Evolutionary conservation across 2,888 invertebrate genomes (phyloP), one percentile per base, ranked within the genome.

Genomic region (Omphaloscelis lunosa): DNA sequence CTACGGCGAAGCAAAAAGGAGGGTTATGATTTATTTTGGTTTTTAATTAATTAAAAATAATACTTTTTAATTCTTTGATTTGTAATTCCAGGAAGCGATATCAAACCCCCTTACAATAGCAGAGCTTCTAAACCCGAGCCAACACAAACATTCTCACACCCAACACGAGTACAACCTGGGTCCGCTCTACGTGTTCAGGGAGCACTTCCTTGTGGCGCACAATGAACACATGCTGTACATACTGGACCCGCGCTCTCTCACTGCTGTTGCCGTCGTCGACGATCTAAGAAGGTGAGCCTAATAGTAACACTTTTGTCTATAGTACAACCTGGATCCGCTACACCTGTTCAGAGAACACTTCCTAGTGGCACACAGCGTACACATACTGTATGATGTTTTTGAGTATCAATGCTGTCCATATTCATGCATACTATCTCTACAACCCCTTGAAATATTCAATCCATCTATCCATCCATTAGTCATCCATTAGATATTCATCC

Each of bases 121-220:
- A 53, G 98, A 98, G 82, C 96, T 98, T 5, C 95, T 98, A 53
- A 98, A 98, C 96, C 98, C 98, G n/a, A 88, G 93, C 0, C 91
- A 90, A 12, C 88, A 84, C 74, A 91, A 91, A 76, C 93, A 89
- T 79, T 80, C 86, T 0, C 91, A 86, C 63, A 23, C 86, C 0
- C 85, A 87, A 17, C 82, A 82, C 51, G 97, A 98, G 87, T 89
- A 90, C 88, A 88, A 90, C 83, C 90, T 96, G 77, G 94, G 95
- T 0, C 92, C 94, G n/a, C 90, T 97, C 96, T 75, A 97, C 97
- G 97, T 98, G 86, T 98, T 98, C 94, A 97, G 97, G 67, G 98
- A 98, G 41, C 97, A 97, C 77, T 97, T 98, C 90, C 95, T 99
- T 45, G 97, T 99, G 51, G 98, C 98, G 0, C 98, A 98, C 95